phyloP scores from a whole-genome alignment of 53 echinoderm and acorn worm species.

The Arbacia lixula region DNA sequence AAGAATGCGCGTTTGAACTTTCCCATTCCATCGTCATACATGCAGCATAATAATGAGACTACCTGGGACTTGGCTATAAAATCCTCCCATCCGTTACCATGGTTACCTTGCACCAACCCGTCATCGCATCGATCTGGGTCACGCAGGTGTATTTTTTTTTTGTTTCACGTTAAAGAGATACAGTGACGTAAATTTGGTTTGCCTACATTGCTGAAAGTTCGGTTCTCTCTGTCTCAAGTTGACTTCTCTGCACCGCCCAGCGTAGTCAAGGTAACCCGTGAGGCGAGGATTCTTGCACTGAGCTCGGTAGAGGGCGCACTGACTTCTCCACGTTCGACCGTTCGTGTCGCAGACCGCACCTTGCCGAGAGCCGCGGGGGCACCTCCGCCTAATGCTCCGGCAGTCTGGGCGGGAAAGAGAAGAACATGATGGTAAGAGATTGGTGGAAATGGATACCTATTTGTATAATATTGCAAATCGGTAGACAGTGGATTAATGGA shows the following conservation, averaged over 20 bases:
- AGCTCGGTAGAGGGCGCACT: slow-evolving; percentile 34
- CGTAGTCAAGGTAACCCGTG: not conserved
- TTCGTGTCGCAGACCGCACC: slow-evolving; percentile 31
- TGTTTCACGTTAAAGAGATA: too few relatives aligned
- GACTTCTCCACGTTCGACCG: slow-evolving; percentile 42
- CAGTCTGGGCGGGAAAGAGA: slow-evolving; percentile 6
- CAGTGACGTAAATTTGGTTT: too few relatives aligned
- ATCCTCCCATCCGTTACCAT: too few relatives aligned
- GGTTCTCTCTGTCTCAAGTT: not conserved
- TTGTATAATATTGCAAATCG: not conserved
- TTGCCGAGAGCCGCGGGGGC: not conserved
- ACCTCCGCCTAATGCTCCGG: slow-evolving; percentile 3
- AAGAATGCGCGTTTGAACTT: too few relatives aligned
- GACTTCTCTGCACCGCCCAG: not conserved
- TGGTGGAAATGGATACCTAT: too few relatives aligned
- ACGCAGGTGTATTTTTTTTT: too few relatives aligned
- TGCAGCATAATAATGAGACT: too few relatives aligned
- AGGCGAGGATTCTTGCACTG: slow-evolving; percentile 2
- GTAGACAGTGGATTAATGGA: not conserved
- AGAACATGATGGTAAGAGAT: not conserved
- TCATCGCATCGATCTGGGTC: too few relatives aligned
- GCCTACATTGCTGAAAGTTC: too few relatives aligned
- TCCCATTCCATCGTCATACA: too few relatives aligned
- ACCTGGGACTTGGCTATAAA: too few relatives aligned
- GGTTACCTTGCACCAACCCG: too few relatives aligned